Evolutionary conservation across 2,888 invertebrate species (phyloP), one percentile per base, ranked within the genome.

Genomic region (Girardia tigrina): DNA sequence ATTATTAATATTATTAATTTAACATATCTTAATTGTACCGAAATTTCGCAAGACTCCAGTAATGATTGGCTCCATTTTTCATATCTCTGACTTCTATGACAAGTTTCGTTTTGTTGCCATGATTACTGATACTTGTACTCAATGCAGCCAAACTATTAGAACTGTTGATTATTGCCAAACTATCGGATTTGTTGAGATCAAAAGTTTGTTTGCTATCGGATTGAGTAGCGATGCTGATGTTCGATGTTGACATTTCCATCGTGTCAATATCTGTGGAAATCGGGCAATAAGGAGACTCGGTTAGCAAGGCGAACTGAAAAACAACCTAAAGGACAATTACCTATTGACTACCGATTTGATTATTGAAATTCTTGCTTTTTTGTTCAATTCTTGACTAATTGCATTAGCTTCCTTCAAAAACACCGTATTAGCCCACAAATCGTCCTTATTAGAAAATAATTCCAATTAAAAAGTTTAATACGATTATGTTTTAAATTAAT

Each of bases 391-490:
- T 28, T 98, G 97, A 16, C 95, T 95, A 81, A 99, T 98, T 20
- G 98, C 97, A 87, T 99, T 99, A 72, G 98, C 97, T 86, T 99
- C 98, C 79, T 99, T 98, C 78, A 98, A 88, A 88, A 97, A 98
- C 82, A 98, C 94, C 28, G 97, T 97, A 87, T 97, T 98, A 78
- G 97, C 98, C 98, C 98, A 99, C 42, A 99, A 88, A 85, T 97
- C 97, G 86, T 99, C 98, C 79, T 87, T 79, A 20, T 82, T n/a
- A 78, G 29, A 29, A 56, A 27, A 76, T 20, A 28, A 42, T n/a
- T 70, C 72, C 20, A 28, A 20, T 70, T 69, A 75, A 12, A 71
- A 56, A 75, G 27, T n/a, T n/a, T n/a, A n/a, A n/a, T n/a, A n/a
- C n/a, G n/a, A n/a, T n/a, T n/a, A n/a, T n/a, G n/a, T n/a, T n/a